Conservation (phyloP, 2,888 invertebrate species). For the Cotesia congregata region DNA sequence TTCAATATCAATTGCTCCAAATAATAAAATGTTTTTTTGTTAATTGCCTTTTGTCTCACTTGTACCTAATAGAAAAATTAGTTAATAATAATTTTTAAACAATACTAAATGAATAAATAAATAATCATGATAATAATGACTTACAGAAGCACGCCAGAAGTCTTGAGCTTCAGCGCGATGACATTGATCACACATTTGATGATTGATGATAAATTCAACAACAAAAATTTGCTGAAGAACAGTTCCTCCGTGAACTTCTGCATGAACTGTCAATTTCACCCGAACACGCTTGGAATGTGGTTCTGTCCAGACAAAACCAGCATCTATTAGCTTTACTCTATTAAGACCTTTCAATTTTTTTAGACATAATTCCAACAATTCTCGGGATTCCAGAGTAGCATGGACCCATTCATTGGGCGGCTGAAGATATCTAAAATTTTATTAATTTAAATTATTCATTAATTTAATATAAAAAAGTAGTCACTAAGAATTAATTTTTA, state of each 20-base stretch:
- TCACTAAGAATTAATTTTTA: constrained; percentile 58
- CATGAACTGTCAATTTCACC: constrained; percentile 94
- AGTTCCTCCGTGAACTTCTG: constrained; percentile 92
- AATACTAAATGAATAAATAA: constrained; percentile 14
- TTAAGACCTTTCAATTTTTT: constrained; percentile 92
- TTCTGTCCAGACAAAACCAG: constrained; percentile 98
- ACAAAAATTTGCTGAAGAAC: constrained; percentile 95
- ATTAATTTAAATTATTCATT: no score
- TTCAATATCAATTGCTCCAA: constrained; percentile 97
- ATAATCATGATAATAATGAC: constrained; percentile 37
- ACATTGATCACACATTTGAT: constrained; percentile 98
- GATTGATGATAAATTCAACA: constrained; percentile 91
- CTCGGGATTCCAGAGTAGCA: constrained; percentile 89
- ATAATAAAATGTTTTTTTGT: constrained; percentile 97
- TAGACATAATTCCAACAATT: constrained; percentile 90
- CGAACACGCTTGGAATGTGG: constrained; percentile 98
- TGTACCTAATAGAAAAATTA: constrained; percentile 75
- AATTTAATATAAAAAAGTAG: not conserved
- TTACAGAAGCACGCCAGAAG: constrained; percentile 91
- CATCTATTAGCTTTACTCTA: constrained; percentile 93
- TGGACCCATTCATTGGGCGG: constrained; percentile 92
- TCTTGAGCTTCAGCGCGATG: constrained; percentile 97
- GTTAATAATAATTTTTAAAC: not conserved
- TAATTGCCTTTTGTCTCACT: constrained; percentile 88
- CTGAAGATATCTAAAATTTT: constrained; percentile 80